phyloP scores from a whole-genome alignment of 53 echinoderm and acorn worm genomes.

The Patiria pectinifera region DNA sequence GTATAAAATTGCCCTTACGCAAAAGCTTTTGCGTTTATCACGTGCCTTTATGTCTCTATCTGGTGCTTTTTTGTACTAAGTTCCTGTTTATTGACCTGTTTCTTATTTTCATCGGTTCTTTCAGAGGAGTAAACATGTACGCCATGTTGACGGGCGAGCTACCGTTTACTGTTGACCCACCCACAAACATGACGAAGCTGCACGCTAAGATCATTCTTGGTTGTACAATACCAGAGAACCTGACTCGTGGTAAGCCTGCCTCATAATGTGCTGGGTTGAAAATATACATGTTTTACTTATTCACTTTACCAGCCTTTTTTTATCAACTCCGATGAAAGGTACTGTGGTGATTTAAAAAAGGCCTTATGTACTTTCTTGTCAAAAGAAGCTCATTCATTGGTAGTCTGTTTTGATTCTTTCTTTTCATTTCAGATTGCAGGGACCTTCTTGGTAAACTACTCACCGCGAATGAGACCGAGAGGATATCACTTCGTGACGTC shows the following conservation, averaged over 20 bases:
- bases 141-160: conserved; percentile 95
- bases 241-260: conserved; percentile 77
- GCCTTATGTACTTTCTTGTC: too few relatives aligned
- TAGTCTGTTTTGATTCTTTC: background rate
- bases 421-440: conserved; percentile 75
- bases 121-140: conserved; percentile 93
- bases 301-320: too few relatives aligned
- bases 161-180: conserved; percentile 91
- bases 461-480: conserved; percentile 62
- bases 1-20: too few relatives aligned
- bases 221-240: conserved; percentile 73
- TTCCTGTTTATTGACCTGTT: too few relatives aligned
- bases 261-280: too few relatives aligned
- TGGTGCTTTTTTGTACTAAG: too few relatives aligned
- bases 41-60: too few relatives aligned
- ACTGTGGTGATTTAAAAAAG: too few relatives aligned
- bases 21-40: too few relatives aligned
- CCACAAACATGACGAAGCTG: conserved; percentile 89
- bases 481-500: conserved; percentile 78
- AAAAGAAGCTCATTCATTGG: too few relatives aligned
- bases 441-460: conserved; percentile 74
- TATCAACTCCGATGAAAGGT: background rate
- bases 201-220: conserved; percentile 83
- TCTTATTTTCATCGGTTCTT: background rate
- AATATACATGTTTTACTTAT: too few relatives aligned